phyloP scores from a whole-genome alignment of 2,113 vertebrate species.

The Poeciliopsis turrubarensis region DNA sequence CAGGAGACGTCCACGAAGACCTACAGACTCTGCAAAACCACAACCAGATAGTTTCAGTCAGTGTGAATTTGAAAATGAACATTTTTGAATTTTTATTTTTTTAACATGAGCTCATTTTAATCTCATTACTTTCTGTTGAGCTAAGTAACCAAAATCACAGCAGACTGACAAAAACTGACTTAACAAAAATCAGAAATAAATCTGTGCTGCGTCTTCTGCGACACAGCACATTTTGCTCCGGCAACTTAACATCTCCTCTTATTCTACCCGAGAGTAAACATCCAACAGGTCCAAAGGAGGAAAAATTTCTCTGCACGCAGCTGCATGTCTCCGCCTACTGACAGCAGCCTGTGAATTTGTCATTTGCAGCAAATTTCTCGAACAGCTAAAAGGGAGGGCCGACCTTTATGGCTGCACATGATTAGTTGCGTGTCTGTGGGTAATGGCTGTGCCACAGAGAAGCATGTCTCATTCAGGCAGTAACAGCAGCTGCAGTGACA shows the following conservation, averaged over 20 bases:
- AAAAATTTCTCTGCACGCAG: slow-evolving; percentile 16
- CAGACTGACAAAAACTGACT: not conserved
- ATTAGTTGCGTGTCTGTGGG: slow-evolving; percentile 8
- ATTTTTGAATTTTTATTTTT: not conserved
- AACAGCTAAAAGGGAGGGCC: slow-evolving; percentile 19
- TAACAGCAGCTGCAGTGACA: slow-evolving; percentile 12
- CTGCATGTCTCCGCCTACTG: slow-evolving; percentile 19
- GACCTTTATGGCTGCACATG: slow-evolving; percentile 20
- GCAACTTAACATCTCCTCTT: slow-evolving; percentile 20
- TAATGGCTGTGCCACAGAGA: not conserved
- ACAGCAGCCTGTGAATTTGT: slow-evolving; percentile 23
- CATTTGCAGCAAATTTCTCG: slow-evolving; percentile 28
- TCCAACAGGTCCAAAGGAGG: slow-evolving; percentile 1
- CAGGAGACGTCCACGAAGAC: slow-evolving; percentile 83
- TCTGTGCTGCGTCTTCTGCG: slow-evolving; percentile 24
- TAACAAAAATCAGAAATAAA: slow-evolving; percentile 31
- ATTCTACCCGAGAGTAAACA: slow-evolving; percentile 11
- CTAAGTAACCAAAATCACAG: not conserved
- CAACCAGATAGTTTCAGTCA: not conserved
- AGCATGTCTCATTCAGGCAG: slow-evolving; percentile 4
- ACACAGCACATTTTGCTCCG: not conserved
- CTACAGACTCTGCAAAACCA: slow-evolving; percentile 82
- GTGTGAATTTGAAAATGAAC: not conserved
- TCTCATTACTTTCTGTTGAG: not conserved
- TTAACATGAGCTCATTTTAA: not conserved